A percentile compares a stretch with the other conserved stretches of the same genome.
Conservation (phyloP, 2,113 vertebrate species). For the Caranx melampygus region DNA sequence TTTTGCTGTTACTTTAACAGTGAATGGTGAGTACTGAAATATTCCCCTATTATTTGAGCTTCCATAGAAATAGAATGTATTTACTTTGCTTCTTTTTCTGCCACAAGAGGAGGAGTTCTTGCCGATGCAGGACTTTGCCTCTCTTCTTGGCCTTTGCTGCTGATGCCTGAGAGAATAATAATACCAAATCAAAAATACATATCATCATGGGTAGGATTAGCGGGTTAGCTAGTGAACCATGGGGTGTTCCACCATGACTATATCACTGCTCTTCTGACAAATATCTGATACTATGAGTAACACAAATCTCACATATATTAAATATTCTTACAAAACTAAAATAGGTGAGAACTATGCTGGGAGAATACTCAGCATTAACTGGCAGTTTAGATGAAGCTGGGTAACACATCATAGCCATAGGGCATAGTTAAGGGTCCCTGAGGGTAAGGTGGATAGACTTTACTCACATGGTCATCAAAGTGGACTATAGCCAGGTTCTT, state of each 20-base stretch:
- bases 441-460: background rate
- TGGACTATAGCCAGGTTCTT: constrained; percentile 88
- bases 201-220: background rate
- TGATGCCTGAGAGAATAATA: constrained; percentile 81
- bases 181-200: background rate
- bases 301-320: background rate
- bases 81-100: constrained; percentile 94
- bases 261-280: background rate
- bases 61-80: constrained; percentile 3
- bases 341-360: background rate
- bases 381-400: background rate
- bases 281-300: background rate
- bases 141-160: constrained; percentile 91
- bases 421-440: background rate
- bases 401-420: background rate
- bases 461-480: constrained; percentile 91
- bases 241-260: background rate
- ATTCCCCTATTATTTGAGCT: background rate
- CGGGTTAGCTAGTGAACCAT: background rate
- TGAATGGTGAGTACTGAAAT: background rate
- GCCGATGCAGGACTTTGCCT: constrained; percentile 86
- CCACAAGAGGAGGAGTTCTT: constrained; percentile 89
- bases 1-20: background rate
- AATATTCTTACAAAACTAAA: background rate
- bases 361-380: background rate